A percentile compares a stretch with the other conserved stretches of the same genome.
Evolutionary conservation across 2,888 invertebrate genomes (phyloP).

Genomic region (Andrena minutula): DNA sequence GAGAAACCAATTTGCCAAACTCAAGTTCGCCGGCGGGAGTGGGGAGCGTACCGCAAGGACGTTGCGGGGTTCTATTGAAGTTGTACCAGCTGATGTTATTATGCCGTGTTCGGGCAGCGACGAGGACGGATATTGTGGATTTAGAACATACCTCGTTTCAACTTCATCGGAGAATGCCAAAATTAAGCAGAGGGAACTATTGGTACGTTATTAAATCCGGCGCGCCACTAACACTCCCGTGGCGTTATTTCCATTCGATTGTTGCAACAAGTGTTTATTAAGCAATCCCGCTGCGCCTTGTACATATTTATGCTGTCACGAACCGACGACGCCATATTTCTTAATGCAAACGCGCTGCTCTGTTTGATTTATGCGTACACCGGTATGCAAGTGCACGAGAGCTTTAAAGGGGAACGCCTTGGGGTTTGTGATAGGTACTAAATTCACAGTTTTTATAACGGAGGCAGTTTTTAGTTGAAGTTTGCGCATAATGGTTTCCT

Average conservation of each 20-base stretch:
- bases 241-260: slow-evolving; percentile 45
- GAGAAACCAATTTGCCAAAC: slow-evolving; percentile 75
- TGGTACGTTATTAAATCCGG: slow-evolving; percentile 57
- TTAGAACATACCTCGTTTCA: slow-evolving; percentile 49
- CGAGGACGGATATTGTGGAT: slow-evolving; percentile 60
- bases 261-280: slow-evolving; percentile 49
- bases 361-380: neutral
- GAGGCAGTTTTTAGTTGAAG: neutral
- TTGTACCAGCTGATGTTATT: slow-evolving; percentile 69
- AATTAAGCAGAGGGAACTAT: slow-evolving; percentile 55
- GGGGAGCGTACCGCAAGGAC: slow-evolving; percentile 67
- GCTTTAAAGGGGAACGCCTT: neutral
- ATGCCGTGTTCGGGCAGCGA: slow-evolving; percentile 52
- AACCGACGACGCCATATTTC: slow-evolving; percentile 10
- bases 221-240: neutral
- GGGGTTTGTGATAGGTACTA: neutral
- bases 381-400: neutral
- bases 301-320: slow-evolving; percentile 4
- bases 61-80: slow-evolving; percentile 68
- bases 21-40: slow-evolving; percentile 65
- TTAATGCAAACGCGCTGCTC: slow-evolving; percentile 14
- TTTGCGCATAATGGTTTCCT: neutral
- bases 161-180: slow-evolving; percentile 52
- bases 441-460: neutral
- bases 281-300: neutral